Conservation (phyloP, 2,888 invertebrate genomes). For the Patella depressa region DNA sequence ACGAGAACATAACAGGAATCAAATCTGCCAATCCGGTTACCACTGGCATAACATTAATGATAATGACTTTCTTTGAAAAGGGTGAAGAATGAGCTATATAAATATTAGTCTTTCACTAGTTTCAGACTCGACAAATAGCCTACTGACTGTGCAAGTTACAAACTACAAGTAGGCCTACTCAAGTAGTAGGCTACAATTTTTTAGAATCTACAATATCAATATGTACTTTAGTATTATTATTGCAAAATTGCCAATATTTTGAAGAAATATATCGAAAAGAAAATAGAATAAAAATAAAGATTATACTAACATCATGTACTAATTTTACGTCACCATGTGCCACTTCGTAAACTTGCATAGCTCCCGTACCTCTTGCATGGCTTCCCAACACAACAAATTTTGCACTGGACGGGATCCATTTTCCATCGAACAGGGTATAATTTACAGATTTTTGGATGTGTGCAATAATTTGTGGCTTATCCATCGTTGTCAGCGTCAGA, state of each 20-base stretch:
- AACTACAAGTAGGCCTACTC: too few relatives aligned
- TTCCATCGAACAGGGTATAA: slow-evolving; percentile 91
- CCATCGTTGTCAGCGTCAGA: slow-evolving; percentile 71
- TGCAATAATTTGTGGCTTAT: slow-evolving; percentile 91
- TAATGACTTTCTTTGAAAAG: too few relatives aligned
- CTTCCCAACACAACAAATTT: slow-evolving; percentile 92
- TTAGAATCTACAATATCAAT: too few relatives aligned
- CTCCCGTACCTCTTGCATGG: slow-evolving; percentile 87
- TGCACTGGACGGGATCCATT: slow-evolving; percentile 95
- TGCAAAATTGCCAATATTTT: neutral
- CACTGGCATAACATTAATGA: too few relatives aligned
- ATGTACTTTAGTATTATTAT: neutral
- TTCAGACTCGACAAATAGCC: too few relatives aligned
- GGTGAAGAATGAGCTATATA: too few relatives aligned
- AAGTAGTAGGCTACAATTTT: too few relatives aligned
- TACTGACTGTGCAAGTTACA: too few relatives aligned
- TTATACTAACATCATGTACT: slow-evolving; percentile 73
- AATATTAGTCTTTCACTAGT: too few relatives aligned
- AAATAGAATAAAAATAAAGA: slow-evolving; percentile 7
- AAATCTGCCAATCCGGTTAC: too few relatives aligned
- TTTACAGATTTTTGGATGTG: slow-evolving; percentile 86
- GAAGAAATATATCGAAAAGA: neutral
- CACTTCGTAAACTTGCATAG: slow-evolving; percentile 78
- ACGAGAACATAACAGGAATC: too few relatives aligned
- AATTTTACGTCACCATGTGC: slow-evolving; percentile 79